Percentiles rank a stretch among this genome's conserved stretches.
Conservation (phyloP, 2,113 vertebrate genomes). For the Hippopotamus amphibius region DNA sequence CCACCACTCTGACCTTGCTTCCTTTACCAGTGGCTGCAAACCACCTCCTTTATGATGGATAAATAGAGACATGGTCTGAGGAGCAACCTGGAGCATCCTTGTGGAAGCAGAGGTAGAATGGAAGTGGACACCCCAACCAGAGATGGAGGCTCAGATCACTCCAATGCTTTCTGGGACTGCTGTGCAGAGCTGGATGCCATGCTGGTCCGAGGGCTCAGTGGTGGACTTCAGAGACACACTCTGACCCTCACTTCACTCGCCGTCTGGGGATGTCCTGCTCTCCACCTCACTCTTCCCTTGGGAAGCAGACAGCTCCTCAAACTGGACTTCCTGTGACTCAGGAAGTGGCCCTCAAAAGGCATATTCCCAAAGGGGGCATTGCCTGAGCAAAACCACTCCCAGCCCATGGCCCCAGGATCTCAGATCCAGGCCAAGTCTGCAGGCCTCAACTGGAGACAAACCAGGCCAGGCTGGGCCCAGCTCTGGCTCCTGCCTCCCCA, state of each 20-base stretch:
- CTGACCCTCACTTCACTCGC: not conserved
- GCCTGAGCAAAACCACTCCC: not conserved
- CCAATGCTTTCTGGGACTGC: not conserved
- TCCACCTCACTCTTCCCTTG: not conserved
- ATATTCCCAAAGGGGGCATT: not conserved
- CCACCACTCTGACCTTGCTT: not conserved
- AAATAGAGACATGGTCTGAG: not conserved
- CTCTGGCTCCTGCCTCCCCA: not conserved
- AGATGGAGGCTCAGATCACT: not conserved
- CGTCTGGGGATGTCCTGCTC: not conserved
- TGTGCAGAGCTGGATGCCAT: not conserved
- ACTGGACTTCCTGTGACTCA: constrained; percentile 34
- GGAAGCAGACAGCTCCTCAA: constrained; percentile 23
- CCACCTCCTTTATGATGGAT: not conserved
- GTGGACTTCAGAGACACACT: not conserved
- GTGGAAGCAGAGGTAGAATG: not conserved
- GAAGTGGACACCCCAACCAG: not conserved
- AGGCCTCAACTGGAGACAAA: not conserved
- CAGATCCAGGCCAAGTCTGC: not conserved
- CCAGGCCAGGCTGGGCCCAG: not conserved
- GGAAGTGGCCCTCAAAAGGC: constrained; percentile 20
- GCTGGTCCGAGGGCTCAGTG: not conserved
- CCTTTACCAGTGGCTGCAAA: not conserved
- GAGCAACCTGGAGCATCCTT: not conserved
- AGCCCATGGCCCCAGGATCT: not conserved